Base-by-base conservation (phyloP, 1,140 invertebrate species). In the Drosophila pseudoobscura region DNA sequence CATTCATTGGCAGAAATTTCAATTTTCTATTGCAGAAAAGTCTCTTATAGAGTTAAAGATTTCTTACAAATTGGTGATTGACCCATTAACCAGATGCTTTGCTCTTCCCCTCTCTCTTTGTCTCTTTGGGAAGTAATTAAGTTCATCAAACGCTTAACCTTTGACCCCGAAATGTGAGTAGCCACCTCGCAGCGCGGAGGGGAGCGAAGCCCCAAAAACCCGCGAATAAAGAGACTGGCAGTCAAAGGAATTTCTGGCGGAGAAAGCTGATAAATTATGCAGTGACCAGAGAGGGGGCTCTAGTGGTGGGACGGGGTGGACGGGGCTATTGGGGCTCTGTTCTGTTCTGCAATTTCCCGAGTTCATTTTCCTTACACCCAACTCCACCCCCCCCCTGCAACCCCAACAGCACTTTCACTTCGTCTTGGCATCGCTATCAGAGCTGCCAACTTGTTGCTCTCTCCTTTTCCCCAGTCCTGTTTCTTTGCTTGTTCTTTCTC, bases 361-460 rank as follows among this genome's bases (percentile, higher is more conserved):
- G 76, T 85, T 84, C 80, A 84, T 84, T 85, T 84, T 61, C 56
- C 50, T 39, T 13, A 39, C 35, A 39, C 11, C 31, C 7, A 15
- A 6, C 4, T 49, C 17, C n/a, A 6, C 9, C 45, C 9, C 29
- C 4, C 13, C 26, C n/a, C n/a, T n/a, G n/a, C 49, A 7, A 15
- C 22, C 17, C 20, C 55, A 24, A 53, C 29, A 7, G 46, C 80
- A 85, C 80, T 85, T 85, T 85, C 80, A 87, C 80, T 85, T 80
- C 61, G 77, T 52, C 73, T 80, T 83, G 80, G 71, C 76, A 72
- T 63, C 9, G 52, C 50, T 15, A 82, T 39, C 35, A 39, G 35
- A 87, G 74, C 80, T 85, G 82, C 79, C 82, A 85, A 85, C 82
- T 85, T 85, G 82, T 85, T 85, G 82, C 82, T 78, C 64, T 64